Evolutionary conservation across 2,888 invertebrate species (phyloP), one percentile per base, ranked within the genome.

Genomic region (Ligdia adustata): DNA sequence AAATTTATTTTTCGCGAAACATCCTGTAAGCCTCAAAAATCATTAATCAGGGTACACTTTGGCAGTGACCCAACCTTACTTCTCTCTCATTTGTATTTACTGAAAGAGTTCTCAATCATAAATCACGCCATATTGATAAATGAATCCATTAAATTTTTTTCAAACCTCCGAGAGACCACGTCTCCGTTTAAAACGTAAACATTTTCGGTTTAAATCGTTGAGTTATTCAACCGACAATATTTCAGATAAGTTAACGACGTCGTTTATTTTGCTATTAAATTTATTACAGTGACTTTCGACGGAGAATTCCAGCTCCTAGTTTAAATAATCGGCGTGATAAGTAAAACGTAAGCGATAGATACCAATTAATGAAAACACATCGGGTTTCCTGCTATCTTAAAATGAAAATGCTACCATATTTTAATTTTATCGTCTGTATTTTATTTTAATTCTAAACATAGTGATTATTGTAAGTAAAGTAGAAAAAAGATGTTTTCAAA

Each of bases 31-130:
- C 73, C 73, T 82, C 75, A 75, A 80, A 84, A 86, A 81, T 84
- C 86, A 87, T 87, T 86, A 85, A 87, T 87, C 86, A 87, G 77
- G 69, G 75, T 82, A 75, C 83, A 83, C 82, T 86, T 87, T 87
- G 87, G 87, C 86, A 83, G 78, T 84, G 84, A 84, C 85, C 86
- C 86, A 86, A 83, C 78, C 75, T 79, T 78, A 80, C 79, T 79
- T 73, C 78, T 72, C 82, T 69, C 82, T 86, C 86, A 86, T 87
- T 86, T 87, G 86, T 87, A 86, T 86, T 87, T 86, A 82, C 80
- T 75, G 82, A 86, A 84, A 85, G 85, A 85, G 85, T 84, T 86
- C 73, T 69, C 69, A 75, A 73, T 70, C 82, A 83, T 86, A 84
- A 86, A 86, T 86, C 86, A 87, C 82, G 73, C 69, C 70, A 65